These are phyloP conservation scores for Delichon dasypus DNA, from an alignment of 2,797 vertebrate genomes.

Conservation along the genomic window DNA sequence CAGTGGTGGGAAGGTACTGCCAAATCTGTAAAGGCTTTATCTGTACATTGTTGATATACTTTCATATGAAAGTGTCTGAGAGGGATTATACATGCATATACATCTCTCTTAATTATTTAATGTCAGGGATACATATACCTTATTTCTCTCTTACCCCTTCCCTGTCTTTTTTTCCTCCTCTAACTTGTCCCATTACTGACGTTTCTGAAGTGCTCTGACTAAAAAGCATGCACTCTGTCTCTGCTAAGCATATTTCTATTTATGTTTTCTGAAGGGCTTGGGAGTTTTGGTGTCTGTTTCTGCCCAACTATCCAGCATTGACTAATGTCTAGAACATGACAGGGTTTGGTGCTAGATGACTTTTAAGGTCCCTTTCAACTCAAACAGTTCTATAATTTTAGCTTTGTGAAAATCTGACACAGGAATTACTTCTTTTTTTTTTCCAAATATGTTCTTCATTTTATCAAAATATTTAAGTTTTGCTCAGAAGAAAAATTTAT, in stretches of 20 bases:
- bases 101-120: background rate
- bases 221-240: background rate
- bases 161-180: fast-evolving
- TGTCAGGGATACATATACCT: background rate
- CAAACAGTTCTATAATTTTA: background rate
- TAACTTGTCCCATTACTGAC: background rate
- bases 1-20: background rate
- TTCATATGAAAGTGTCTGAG: background rate
- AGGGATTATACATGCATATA: background rate
- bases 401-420: background rate
- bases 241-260: background rate
- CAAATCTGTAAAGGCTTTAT: background rate
- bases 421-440: background rate
- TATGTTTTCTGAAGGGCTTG: background rate
- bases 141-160: background rate
- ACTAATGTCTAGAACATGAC: background rate
- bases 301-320: background rate
- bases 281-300: background rate
- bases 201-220: background rate
- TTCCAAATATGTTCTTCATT: background rate
- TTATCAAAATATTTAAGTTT: background rate
- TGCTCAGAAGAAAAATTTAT: background rate
- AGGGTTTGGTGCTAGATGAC: background rate
- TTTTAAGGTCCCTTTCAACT: background rate
- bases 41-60: background rate